Evolutionary conservation across 2,113 vertebrate species (phyloP), one percentile per base, ranked within the genome.

Genomic region (Seriola rivoliana): DNA sequence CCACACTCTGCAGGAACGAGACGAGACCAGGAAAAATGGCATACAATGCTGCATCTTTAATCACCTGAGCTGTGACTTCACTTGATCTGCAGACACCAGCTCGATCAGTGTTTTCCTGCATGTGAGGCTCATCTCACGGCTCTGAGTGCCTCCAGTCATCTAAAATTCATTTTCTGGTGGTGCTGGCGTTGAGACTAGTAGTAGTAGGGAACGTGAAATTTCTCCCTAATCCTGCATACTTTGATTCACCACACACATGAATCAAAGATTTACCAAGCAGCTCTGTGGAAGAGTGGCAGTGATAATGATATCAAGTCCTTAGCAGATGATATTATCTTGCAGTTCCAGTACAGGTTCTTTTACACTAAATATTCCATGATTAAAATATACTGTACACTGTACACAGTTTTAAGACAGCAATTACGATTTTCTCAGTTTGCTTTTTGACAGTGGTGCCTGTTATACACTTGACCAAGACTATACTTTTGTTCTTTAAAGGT

Each of bases 11-110:
- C 88, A 85, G 75, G 71, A 86, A 78, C 44, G 32, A 93, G 92
- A 88, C 87, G 32, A 82, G 84, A 91, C 80, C 60, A 69, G 55
- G 72, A 90, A 82, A 85, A 88, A 89, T 85, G 75, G 85, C 86
- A 85, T 81, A 89, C 72, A 85, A 90, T 81, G 78, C 88, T 93
- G 91, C 92, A 94, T 94, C 91, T 94, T 95, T 94, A 88, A 94
- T 93, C 89, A 91, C 78, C 89, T 81, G 74, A 88, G 85, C 88
- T 86, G 88, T 91, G 89, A 93, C 93, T 92, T 89, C 82, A 86
- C 84, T 92, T 92, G 84, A 94, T 94, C 90, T 85, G 87, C 89
- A 91, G 90, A 93, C 89, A 89, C 82, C 80, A 75, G 87, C 89
- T 84, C 77, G 79, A 92, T 92, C 91, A 72, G 85, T 90, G 89